A percentile compares a stretch with the other conserved stretches of the same genome.
Conservation (phyloP, 30 jellyfish, hydroid and myxozoan species). For the Nemopilema nomurai region DNA sequence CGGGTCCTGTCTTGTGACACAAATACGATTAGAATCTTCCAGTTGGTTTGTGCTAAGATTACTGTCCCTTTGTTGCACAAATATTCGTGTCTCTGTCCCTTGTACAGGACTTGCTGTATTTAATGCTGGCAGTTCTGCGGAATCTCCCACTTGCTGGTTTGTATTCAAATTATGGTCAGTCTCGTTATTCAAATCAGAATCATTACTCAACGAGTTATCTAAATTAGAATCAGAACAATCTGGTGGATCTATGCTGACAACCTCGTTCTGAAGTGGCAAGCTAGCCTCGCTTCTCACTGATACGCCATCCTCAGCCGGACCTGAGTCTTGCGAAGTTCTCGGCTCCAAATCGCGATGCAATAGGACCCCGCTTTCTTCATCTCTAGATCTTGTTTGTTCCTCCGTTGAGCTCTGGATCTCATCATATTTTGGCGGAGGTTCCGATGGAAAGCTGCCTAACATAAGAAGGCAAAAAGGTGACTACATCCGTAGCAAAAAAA, state of each 20-base stretch:
- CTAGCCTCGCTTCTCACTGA: background rate
- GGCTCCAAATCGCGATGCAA: background rate
- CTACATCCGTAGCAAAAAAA: background rate
- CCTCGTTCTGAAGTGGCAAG: background rate
- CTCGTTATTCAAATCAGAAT: background rate
- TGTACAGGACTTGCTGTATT: background rate
- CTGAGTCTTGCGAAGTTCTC: background rate
- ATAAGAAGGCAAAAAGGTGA: background rate
- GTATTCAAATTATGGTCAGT: background rate
- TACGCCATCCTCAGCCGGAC: background rate
- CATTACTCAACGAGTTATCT: background rate
- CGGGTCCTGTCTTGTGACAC: background rate
- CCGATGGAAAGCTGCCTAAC: conserved; percentile 38
- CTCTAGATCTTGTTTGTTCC: background rate
- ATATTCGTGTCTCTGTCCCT: conserved; percentile 4
- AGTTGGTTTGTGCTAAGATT: conserved; percentile 1
- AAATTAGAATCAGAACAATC: background rate
- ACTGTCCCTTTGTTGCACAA: conserved; percentile 34
- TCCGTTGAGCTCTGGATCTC: background rate
- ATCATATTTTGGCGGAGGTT: conserved; percentile 57
- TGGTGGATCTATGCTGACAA: background rate
- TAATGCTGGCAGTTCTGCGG: background rate
- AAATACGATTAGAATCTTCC: background rate
- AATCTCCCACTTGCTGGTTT: background rate
- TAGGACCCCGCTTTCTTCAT: background rate